These are phyloP conservation scores for Harpagifer antarcticus DNA, from an alignment of 2,797 vertebrate species.

Conservation along the genomic window DNA sequence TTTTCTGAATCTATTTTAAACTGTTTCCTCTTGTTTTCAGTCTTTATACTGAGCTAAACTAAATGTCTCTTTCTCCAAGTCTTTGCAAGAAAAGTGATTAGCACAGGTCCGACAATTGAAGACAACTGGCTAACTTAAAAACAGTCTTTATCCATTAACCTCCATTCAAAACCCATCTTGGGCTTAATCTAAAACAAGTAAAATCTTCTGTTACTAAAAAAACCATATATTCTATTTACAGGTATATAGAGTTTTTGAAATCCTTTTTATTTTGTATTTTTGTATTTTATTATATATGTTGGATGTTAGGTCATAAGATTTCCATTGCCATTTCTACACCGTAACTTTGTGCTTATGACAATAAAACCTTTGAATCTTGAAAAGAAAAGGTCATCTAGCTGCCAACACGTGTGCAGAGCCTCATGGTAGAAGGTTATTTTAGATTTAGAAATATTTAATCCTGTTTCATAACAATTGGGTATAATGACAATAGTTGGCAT, in stretches of 20 bases:
- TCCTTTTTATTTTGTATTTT: no score
- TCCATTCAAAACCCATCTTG: constrained; percentile 29
- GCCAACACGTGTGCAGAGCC: constrained; percentile 33
- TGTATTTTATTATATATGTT: no score
- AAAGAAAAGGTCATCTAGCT: constrained; percentile 42
- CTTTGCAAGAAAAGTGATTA: constrained; percentile 3
- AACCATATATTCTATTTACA: no score
- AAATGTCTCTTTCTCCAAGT: constrained; percentile 12
- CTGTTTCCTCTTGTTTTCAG: not conserved
- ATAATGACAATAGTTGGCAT: constrained; percentile 12
- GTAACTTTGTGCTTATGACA: no score
- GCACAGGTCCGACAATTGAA: constrained; percentile 9
- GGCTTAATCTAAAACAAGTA: constrained; percentile 29
- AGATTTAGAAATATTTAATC: constrained; percentile 15
- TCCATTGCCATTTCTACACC: no score
- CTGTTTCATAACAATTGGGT: constrained; percentile 10
- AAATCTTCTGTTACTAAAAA: no score
- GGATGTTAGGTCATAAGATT: no score
- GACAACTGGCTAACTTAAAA: constrained; percentile 6
- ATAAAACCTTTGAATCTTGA: no score
- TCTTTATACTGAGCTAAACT: constrained; percentile 3
- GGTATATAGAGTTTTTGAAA: no score
- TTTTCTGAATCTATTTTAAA: not conserved
- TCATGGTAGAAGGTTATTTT: constrained; percentile 16
- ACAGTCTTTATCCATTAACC: constrained; percentile 20